Evolutionary conservation across 2,888 invertebrate genomes (phyloP).

Genomic region (Campaea margaritaria): DNA sequence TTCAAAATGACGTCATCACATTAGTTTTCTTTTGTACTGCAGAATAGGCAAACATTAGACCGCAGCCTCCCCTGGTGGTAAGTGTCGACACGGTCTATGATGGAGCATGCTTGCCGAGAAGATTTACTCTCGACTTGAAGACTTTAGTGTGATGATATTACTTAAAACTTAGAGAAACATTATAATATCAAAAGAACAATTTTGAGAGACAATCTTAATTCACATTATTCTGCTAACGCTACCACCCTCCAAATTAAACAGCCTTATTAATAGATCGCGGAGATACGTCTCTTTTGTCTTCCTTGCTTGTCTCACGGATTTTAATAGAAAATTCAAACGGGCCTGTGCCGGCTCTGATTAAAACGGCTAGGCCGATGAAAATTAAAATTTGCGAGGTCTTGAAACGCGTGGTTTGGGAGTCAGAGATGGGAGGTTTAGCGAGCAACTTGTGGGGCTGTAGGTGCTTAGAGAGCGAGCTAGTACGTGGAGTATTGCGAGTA

Average conservation of each 20-base stretch:
- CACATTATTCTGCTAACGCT: slow-evolving; percentile 47
- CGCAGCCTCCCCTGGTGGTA: too few species aligned
- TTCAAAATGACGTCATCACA: too few species aligned
- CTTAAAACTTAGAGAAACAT: too few species aligned
- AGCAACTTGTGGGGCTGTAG: neutral
- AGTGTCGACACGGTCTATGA: too few species aligned
- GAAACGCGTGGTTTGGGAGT: slow-evolving; percentile 62
- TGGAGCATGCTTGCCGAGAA: too few species aligned
- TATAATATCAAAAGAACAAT: neutral
- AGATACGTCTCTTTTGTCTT: slow-evolving; percentile 80
- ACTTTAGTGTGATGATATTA: too few species aligned
- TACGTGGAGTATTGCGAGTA: slow-evolving; percentile 14
- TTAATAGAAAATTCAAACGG: slow-evolving; percentile 83
- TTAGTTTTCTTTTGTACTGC: too few species aligned
- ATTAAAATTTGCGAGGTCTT: slow-evolving; percentile 65
- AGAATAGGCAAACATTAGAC: too few species aligned
- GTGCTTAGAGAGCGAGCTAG: neutral
- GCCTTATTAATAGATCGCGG: slow-evolving; percentile 81
- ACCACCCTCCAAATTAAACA: slow-evolving; percentile 73
- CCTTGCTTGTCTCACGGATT: slow-evolving; percentile 67
- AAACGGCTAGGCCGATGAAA: slow-evolving; percentile 70
- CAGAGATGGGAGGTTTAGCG: slow-evolving; percentile 18
- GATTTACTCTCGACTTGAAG: too few species aligned
- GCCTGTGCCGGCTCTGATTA: slow-evolving; percentile 73
- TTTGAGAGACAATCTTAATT: slow-evolving; percentile 1